These are phyloP conservation scores for Silurus glanis DNA, from an alignment of 2,113 vertebrate species.

Conservation along the genomic window DNA sequence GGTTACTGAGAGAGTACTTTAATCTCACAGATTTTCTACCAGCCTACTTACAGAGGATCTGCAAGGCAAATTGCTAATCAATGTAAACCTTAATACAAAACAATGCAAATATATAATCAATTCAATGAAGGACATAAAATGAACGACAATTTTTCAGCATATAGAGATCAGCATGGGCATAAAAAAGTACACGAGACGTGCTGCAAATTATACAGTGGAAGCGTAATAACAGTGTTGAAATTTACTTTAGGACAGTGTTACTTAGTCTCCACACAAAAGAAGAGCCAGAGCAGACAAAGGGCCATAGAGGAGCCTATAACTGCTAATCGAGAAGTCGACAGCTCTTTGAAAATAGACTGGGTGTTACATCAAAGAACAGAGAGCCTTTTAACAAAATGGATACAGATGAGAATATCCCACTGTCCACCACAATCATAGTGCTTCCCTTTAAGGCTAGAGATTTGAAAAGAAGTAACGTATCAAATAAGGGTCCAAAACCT, in stretches of 20 bases:
- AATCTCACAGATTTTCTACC: slow-evolving; percentile 7
- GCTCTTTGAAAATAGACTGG: slow-evolving; percentile 29
- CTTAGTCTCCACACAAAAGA: slow-evolving; percentile 20
- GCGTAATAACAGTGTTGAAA: background rate
- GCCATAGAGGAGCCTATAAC: slow-evolving; percentile 36
- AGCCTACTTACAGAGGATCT: background rate
- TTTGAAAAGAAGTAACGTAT: background rate
- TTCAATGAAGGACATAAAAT: background rate
- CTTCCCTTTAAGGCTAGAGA: background rate
- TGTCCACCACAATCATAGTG: background rate
- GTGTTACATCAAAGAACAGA: slow-evolving; percentile 41
- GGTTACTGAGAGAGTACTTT: slow-evolving; percentile 25
- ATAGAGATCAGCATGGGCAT: background rate
- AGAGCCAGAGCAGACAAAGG: slow-evolving; percentile 24
- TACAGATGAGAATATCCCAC: slow-evolving; percentile 40
- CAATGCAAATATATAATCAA: background rate
- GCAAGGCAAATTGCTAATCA: background rate
- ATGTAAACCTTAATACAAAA: background rate
- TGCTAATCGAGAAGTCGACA: slow-evolving; percentile 39
- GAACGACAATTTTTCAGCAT: background rate
- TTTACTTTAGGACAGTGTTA: background rate
- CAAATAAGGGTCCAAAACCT: background rate
- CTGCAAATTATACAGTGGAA: background rate
- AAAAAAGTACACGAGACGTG: background rate
- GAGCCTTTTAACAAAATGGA: slow-evolving; percentile 41